Evolutionary conservation across 1,140 invertebrate species (phyloP), one percentile per base, ranked within the genome.

Genomic region (Drosophila azteca): DNA sequence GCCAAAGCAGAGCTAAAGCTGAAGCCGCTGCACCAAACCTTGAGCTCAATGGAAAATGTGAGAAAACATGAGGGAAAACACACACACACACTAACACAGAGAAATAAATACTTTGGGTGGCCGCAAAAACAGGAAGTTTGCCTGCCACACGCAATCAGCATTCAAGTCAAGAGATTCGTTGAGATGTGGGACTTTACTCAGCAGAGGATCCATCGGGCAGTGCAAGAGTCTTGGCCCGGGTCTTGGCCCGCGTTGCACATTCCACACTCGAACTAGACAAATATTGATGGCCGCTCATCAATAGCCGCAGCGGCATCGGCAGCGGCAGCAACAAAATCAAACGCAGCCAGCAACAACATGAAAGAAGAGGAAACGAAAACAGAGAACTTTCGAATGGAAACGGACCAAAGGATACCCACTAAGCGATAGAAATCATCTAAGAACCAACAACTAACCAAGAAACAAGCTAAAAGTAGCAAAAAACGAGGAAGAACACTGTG

Each of bases 201-300:
- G 24, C 24, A 24, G 24, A 24, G 24, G 24, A 24, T 24, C 24
- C 24, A 5, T 5, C 24, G 24, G 6, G 24, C 24, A 26, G 22
- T 20, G 24, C 57, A 17, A 49, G 13, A 55, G 59, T 53, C 62
- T 64, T 67, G 77, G 17, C 17, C 67, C 67, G 67, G 74, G 81
- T 74, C 79, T 62, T 64, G 79, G 69, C 67, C 72, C 69, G 77
- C 77, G 35, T 39, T 39, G 82, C 78, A 70, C 79, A 87, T 87
- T 87, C 83, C 83, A 87, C 57, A 67, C 83, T 71, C 83, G 66
- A 87, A 87, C 82, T 87, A 87, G 83, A 87, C 83, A 87, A 88
- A 87, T 87, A 87, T 87, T 87, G 83, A 87, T 87, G 83, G 83
- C 83, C 79, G 83, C 83, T 87, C 82, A 87, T 87, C 82, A 87